A percentile compares a stretch with the other conserved stretches of the same genome.
These are phyloP conservation scores for Tribolium freemani DNA, from an alignment of 2,888 invertebrate species.

Conservation along the genomic window DNA sequence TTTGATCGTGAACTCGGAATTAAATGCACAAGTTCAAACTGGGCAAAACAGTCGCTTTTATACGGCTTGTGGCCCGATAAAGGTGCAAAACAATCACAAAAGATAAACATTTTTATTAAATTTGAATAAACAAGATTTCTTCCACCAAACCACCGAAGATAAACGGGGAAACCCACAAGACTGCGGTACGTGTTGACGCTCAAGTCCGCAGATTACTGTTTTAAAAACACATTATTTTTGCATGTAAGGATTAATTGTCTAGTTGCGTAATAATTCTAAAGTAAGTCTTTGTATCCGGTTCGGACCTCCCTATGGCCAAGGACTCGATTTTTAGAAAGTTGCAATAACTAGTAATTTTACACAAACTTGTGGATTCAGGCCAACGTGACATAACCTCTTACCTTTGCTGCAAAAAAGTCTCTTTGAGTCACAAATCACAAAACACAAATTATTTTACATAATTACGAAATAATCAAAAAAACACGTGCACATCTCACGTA, in stretches of 20 bases:
- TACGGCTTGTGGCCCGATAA: too few relatives aligned
- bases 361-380: background rate
- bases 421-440: background rate
- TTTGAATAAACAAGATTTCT: background rate
- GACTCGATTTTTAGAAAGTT: background rate
- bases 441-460: background rate
- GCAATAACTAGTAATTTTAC: background rate
- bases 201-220: too few relatives aligned
- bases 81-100: too few relatives aligned
- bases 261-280: background rate
- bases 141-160: too few relatives aligned
- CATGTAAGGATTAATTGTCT: background rate
- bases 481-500: background rate
- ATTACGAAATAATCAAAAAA: background rate
- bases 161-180: too few relatives aligned
- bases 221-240: background rate
- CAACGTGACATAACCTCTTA: slow-evolving; percentile 9
- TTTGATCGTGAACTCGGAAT: too few relatives aligned
- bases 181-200: too few relatives aligned
- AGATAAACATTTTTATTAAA: background rate
- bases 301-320: background rate
- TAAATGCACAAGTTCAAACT: too few relatives aligned
- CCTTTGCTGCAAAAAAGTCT: background rate
- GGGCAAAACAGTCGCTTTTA: too few relatives aligned
- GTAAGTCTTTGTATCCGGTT: background rate